Conservation (phyloP, 37 sponge, comb jelly and placozoan species). For the Halisarca cf. caerulea region DNA sequence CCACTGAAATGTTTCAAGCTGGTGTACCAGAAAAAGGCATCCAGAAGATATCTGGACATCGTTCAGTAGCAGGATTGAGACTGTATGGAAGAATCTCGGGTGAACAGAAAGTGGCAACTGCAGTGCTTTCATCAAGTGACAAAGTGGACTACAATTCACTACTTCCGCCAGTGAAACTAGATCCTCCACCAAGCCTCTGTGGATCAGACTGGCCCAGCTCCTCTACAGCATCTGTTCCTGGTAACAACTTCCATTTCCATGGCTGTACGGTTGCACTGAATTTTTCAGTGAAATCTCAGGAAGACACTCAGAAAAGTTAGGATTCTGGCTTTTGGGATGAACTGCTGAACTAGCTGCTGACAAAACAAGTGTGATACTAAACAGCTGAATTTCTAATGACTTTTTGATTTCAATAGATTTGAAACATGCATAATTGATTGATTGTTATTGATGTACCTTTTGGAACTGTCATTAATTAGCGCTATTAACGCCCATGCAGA, state of each 20-base stretch:
- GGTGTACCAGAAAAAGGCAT: not conserved
- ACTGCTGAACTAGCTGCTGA: no score
- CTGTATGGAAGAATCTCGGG: not conserved
- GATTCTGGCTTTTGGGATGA: not conserved
- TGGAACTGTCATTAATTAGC: no score
- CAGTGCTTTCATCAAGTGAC: not conserved
- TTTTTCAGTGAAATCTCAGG: not conserved
- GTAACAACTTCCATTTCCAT: not conserved
- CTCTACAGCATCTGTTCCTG: not conserved
- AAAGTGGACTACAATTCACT: not conserved
- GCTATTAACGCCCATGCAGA: no score
- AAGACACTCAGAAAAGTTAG: not conserved
- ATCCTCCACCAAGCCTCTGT: not conserved
- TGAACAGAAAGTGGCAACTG: not conserved
- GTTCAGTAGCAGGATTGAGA: not conserved
- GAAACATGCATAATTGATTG: no score
- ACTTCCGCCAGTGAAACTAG: not conserved
- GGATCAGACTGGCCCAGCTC: not conserved
- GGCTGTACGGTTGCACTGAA: not conserved
- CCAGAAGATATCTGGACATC: conserved; percentile 1
- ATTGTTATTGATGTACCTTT: no score
- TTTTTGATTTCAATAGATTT: no score
- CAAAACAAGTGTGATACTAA: no score
- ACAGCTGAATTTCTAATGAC: no score
- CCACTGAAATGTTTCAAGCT: conserved; percentile 7